Conservation (phyloP, 2,797 vertebrate genomes). For the Gallirallus australis region DNA sequence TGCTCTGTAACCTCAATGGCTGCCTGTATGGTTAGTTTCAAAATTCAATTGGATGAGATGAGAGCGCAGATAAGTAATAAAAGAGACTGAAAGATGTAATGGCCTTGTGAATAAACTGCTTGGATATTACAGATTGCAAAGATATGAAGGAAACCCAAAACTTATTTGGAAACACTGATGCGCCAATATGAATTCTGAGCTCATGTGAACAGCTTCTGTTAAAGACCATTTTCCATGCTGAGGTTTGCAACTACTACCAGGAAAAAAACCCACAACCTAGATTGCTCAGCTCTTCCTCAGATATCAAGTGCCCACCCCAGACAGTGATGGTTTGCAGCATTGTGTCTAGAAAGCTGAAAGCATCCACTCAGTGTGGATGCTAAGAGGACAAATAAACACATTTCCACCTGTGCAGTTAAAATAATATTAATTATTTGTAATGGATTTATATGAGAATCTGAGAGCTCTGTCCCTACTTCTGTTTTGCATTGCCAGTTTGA, state of each 20-base stretch:
- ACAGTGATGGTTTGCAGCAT: not conserved
- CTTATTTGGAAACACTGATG: not conserved
- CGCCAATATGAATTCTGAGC: not conserved
- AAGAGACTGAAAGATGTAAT: not conserved
- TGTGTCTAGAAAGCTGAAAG: not conserved
- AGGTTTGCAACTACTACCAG: not conserved
- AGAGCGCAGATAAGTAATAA: not conserved
- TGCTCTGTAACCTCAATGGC: not conserved
- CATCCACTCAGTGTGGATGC: too few relatives aligned
- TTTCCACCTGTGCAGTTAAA: not conserved
- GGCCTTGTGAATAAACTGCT: not conserved
- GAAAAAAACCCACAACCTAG: not conserved
- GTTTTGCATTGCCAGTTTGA: constrained; percentile 20
- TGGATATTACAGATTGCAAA: not conserved
- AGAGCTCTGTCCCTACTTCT: not conserved
- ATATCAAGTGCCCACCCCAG: not conserved
- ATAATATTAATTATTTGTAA: not conserved
- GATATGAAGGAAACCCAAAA: not conserved
- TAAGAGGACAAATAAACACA: not conserved
- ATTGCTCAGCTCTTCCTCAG: not conserved
- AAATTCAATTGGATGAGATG: not conserved
- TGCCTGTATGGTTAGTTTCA: not conserved
- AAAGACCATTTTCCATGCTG: not conserved
- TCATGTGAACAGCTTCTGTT: fast-evolving
- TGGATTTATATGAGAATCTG: not conserved